Percentiles rank a stretch among this genome's conserved stretches.
Conservation (phyloP, 2,113 vertebrate genomes). For the Ageneiosus marmoratus region DNA sequence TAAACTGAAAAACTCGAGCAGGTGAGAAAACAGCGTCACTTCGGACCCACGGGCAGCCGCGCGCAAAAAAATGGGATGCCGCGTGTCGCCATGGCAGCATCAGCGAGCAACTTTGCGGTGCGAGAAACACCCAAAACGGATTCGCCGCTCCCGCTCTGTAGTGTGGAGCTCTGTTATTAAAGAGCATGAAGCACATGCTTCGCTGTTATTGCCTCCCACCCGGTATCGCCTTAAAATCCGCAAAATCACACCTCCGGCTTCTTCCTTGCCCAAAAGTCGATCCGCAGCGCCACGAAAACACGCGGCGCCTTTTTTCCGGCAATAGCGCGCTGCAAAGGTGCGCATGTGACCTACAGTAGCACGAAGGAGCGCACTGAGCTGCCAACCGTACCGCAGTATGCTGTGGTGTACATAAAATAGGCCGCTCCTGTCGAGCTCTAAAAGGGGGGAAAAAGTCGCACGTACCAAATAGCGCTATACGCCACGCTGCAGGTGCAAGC, state of each 20-base stretch:
- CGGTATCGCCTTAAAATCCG: slow-evolving; percentile 15
- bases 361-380: slow-evolving; percentile 48
- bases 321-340: slow-evolving; percentile 47
- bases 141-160: slow-evolving; percentile 25
- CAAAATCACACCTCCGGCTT: slow-evolving; percentile 26
- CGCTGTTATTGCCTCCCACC: not conserved
- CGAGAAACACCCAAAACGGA: slow-evolving; percentile 51
- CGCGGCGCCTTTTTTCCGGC: slow-evolving; percentile 33
- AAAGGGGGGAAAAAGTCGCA: slow-evolving; percentile 39
- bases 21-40: slow-evolving; percentile 27
- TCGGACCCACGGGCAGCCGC: not conserved
- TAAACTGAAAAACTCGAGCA: slow-evolving; percentile 40
- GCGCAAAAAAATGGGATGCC: slow-evolving; percentile 15
- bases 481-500: slow-evolving; percentile 63
- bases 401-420: slow-evolving; percentile 64
- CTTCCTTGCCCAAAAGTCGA: slow-evolving; percentile 7
- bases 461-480: slow-evolving; percentile 52
- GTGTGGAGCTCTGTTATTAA: slow-evolving; percentile 32
- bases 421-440: slow-evolving; percentile 50
- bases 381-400: slow-evolving; percentile 64
- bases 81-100: slow-evolving; percentile 42
- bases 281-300: slow-evolving; percentile 50
- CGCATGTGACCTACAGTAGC: slow-evolving; percentile 66
- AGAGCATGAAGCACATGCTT: slow-evolving; percentile 16
- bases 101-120: slow-evolving; percentile 40